phyloP scores from a whole-genome alignment of 1,140 invertebrate genomes.

The Triops cancriformis region DNA sequence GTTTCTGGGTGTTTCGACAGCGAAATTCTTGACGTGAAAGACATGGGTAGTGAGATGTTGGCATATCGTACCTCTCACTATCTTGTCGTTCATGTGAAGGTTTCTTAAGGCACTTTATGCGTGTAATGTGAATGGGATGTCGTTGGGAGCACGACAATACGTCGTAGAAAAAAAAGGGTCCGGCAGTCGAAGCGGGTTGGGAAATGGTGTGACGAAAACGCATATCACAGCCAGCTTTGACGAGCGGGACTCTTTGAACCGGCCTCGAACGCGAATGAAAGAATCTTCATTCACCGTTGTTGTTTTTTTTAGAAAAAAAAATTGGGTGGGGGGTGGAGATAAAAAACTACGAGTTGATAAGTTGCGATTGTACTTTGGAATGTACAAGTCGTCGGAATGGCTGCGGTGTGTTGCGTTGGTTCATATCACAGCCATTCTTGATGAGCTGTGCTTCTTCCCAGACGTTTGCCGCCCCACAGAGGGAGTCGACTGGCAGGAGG shows the following conservation, averaged over 20 bases:
- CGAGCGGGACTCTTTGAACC: conserved; percentile 32
- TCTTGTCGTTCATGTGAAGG: conserved; percentile 78
- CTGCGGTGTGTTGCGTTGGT: conserved; percentile 61
- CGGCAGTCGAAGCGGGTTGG: conserved; percentile 60
- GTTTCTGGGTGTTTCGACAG: neutral
- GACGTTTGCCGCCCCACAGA: neutral
- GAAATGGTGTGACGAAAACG: conserved; percentile 21
- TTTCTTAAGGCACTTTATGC: neutral
- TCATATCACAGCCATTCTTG: conserved; percentile 87
- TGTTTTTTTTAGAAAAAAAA: too few species aligned
- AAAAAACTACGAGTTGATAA: neutral
- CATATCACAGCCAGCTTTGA: conserved; percentile 58
- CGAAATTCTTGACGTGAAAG: conserved; percentile 54
- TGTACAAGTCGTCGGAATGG: conserved; percentile 57
- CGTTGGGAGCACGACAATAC: neutral
- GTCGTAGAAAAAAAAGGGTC: conserved; percentile 47
- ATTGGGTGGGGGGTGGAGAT: neutral
- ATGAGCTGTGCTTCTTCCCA: conserved; percentile 54
- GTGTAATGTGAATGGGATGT: neutral
- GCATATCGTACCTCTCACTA: conserved; percentile 64
- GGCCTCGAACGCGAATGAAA: neutral
- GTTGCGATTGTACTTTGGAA: neutral
- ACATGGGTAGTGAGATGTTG: conserved; percentile 93
- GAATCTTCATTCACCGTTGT: too few species aligned
- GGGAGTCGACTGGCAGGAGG: neutral